These are phyloP conservation scores for Leptobrachium leishanense DNA, from an alignment of 2,113 vertebrate genomes.

Conservation along the genomic window DNA sequence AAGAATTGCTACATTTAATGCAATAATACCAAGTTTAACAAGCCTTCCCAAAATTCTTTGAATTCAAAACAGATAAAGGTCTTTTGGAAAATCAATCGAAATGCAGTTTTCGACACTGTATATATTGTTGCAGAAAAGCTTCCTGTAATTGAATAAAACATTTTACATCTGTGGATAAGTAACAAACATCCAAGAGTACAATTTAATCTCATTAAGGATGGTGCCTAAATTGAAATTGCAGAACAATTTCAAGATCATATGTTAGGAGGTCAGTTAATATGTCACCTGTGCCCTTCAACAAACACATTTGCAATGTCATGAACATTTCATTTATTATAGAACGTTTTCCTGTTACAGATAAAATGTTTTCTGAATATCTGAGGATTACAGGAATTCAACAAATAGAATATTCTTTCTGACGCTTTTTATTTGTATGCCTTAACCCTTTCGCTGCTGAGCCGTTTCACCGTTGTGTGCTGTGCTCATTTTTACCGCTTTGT, in stretches of 20 bases:
- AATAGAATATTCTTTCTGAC: too few species aligned
- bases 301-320: background rate
- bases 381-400: background rate
- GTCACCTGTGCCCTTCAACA: background rate
- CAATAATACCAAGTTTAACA: conserved; percentile 27
- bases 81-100: conserved; percentile 19
- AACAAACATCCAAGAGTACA: background rate
- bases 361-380: conserved; percentile 1
- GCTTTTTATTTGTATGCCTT: too few species aligned
- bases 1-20: conserved; percentile 34
- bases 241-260: background rate
- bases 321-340: conserved; percentile 2
- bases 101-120: background rate
- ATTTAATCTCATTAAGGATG: conserved; percentile 3
- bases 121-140: conserved; percentile 6
- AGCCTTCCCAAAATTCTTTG: conserved; percentile 18
- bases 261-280: background rate
- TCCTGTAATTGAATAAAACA: conserved; percentile 20
- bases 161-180: conserved; percentile 12
- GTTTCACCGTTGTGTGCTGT: too few species aligned
- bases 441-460: too few species aligned
- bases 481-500: too few species aligned
- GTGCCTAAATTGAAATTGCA: conserved; percentile 1
- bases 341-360: background rate
- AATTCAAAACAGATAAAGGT: conserved; percentile 25